Percentiles rank a stretch among this genome's conserved stretches.
Evolutionary conservation across 2,888 invertebrate genomes (phyloP).

Genomic region (Charanyca ferruginea): DNA sequence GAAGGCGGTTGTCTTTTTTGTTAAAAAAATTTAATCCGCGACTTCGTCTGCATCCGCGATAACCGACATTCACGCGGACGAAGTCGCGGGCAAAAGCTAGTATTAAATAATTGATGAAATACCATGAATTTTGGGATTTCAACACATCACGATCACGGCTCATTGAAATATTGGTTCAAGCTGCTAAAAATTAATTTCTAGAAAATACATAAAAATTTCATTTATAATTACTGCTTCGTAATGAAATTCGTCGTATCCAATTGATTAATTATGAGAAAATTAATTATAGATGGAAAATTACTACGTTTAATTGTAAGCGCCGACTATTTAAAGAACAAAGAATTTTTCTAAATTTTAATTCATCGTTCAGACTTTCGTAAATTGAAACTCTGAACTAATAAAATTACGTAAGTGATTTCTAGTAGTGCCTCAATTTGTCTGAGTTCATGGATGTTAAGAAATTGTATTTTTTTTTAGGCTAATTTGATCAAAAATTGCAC

Average conservation of each 20-base stretch:
- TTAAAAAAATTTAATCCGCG: too few species aligned
- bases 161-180: neutral
- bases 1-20: too few species aligned
- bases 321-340: conserved; percentile 3
- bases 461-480: too few species aligned
- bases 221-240: conserved; percentile 5
- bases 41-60: too few species aligned
- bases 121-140: neutral
- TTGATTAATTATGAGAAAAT: conserved; percentile 26
- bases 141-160: neutral
- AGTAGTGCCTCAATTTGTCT: too few species aligned
- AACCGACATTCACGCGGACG: too few species aligned
- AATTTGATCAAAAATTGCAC: too few species aligned
- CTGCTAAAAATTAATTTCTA: neutral
- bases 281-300: conserved; percentile 8
- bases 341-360: conserved; percentile 1
- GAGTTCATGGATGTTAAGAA: too few species aligned
- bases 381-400: conserved; percentile 20
- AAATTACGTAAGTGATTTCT: conserved; percentile 16
- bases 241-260: conserved; percentile 27
- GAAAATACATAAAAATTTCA: conserved; percentile 2
- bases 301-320: too few species aligned
- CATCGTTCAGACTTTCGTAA: neutral
- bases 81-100: too few species aligned
- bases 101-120: too few species aligned